Evolutionary conservation across 1,140 invertebrate species (phyloP).

Genomic region (Drosophila repletoides): DNA sequence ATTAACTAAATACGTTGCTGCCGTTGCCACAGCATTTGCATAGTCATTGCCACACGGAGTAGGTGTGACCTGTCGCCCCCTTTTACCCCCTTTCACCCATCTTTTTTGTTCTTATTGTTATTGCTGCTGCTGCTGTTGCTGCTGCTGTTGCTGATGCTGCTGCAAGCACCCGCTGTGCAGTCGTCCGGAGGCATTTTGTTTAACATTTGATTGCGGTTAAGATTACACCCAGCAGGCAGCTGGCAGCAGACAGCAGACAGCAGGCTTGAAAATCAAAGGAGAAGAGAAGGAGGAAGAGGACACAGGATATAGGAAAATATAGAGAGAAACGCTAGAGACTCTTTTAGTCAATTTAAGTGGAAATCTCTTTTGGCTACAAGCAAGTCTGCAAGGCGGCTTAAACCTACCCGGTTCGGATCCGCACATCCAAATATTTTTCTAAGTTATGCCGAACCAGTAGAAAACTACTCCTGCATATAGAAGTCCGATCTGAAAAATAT

Average conservation of each 20-base stretch:
- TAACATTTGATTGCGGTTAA: conserved; percentile 49
- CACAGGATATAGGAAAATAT: neutral
- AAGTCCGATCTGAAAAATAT: too few relatives aligned
- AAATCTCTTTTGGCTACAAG: too few relatives aligned
- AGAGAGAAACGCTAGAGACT: too few relatives aligned
- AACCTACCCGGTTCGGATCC: too few relatives aligned
- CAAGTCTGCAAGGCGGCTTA: too few relatives aligned
- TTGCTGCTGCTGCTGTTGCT: conserved; percentile 16
- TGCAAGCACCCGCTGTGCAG: conserved; percentile 36
- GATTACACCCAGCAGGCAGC: conserved; percentile 41
- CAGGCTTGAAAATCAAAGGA: neutral
- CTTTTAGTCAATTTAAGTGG: too few relatives aligned
- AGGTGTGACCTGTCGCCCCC: conserved; percentile 59
- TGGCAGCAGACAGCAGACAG: neutral
- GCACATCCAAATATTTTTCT: too few relatives aligned
- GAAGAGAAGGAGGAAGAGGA: too few relatives aligned
- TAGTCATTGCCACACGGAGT: conserved; percentile 43
- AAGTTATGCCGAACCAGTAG: too few relatives aligned
- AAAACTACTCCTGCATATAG: too few relatives aligned
- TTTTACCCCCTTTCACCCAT: neutral
- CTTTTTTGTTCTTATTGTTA: neutral
- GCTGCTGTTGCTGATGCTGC: neutral
- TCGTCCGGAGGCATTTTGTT: conserved; percentile 46
- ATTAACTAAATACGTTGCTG: conserved; percentile 50
- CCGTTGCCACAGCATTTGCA: conserved; percentile 27